Percentiles rank a stretch among this genome's conserved stretches.
Evolutionary conservation across 2,797 vertebrate species (phyloP).

Genomic region (Chromis chromis): DNA sequence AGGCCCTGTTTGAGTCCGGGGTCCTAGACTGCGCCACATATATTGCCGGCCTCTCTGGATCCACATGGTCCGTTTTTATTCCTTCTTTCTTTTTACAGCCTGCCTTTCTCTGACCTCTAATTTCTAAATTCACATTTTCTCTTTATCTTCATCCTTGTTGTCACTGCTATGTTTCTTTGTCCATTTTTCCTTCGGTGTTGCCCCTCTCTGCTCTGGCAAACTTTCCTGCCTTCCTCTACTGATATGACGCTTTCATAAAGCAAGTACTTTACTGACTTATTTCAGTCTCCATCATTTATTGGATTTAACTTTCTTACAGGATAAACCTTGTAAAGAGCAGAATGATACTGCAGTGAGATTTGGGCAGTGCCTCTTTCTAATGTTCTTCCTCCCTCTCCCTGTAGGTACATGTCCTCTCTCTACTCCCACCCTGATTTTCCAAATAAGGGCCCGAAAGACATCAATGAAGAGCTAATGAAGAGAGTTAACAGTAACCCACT

Average conservation of each 20-base stretch:
- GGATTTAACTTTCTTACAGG: constrained; percentile 27
- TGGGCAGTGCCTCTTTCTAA: neutral
- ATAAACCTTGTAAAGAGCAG: neutral
- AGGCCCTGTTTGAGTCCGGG: constrained; percentile 94
- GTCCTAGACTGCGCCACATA: constrained; percentile 95
- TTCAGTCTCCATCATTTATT: constrained; percentile 27
- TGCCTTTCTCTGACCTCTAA: neutral
- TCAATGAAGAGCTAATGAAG: constrained; percentile 93
- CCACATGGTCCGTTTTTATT: constrained; percentile 89
- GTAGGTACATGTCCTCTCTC: constrained; percentile 95
- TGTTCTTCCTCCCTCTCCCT: neutral
- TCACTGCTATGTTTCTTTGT: neutral
- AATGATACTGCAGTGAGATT: neutral
- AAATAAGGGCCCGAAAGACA: constrained; percentile 90
- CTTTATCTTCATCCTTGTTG: constrained; percentile 2
- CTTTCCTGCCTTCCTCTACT: constrained; percentile 35
- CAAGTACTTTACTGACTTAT: constrained; percentile 42
- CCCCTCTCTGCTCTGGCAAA: constrained; percentile 33
- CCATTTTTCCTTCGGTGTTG: neutral
- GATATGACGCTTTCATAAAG: constrained; percentile 39
- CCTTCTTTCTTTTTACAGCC: neutral
- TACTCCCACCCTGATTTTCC: constrained; percentile 97
- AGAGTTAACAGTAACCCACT: constrained; percentile 94
- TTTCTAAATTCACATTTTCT: neutral
- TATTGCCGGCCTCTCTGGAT: constrained; percentile 95